Evolutionary conservation across 2,888 invertebrate genomes (phyloP), one percentile per base, ranked within the genome.

Genomic region (Dyspetes luteomarginatus): DNA sequence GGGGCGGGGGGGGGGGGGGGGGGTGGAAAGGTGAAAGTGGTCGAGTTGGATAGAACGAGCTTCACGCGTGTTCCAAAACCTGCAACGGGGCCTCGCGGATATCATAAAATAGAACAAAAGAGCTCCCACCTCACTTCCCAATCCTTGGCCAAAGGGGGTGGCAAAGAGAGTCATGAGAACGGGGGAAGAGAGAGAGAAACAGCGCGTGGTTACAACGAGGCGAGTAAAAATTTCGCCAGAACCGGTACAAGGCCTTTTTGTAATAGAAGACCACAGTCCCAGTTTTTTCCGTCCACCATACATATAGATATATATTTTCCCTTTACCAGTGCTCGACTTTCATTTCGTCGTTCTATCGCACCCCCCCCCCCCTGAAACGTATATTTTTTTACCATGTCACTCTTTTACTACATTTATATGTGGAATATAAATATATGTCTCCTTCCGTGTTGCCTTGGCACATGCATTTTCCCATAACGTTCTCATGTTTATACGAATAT

Each of bases 161-260:
- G 24, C 36, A 36, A 45, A 41, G 56, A 50, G 48, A 58, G 36
- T n/a, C 2, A 2, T 1, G 2, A 36, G 64, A 77, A 45, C 56
- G 67, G 67, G 60, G 62, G 43, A 28, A 69, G 48, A 28, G 50
- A 22, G 36, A 7, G 56, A 58, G 62, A 50, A 19, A 17, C 41
- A 73, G 86, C 86, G 85, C 83, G 86, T 83, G 84, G 88, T 89
- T 88, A 89, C 88, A 89, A 88, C 84, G 86, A 55, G 86, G 83
- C 86, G 86, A 89, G 90, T 88, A 90, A 90, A 82, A 81, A 88
- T 89, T 87, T 86, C 83, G 78, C 79, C 86, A 82, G 87, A 87
- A 86, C 36, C 86, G 85, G 85, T 87, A 89, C 89, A 89, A 85
- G 89, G 88, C 85, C 85, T 86, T 84, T 41, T 43, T 84, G 88